These are phyloP conservation scores for Parthenolecanium corni DNA, from an alignment of 2,888 invertebrate species.

Conservation along the genomic window DNA sequence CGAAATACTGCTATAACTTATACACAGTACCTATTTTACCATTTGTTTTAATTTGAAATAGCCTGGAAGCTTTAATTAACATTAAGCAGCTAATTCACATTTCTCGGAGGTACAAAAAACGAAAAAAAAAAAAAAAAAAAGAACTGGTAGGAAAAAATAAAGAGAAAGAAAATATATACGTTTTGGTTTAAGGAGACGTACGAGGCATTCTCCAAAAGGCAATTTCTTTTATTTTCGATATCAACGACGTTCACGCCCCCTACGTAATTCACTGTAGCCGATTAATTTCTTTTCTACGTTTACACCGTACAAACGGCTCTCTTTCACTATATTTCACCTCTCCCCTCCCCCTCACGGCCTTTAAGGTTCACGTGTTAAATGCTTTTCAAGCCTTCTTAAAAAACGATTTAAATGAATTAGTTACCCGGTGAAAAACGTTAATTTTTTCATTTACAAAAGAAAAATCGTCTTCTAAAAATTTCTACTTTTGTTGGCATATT, in stretches of 20 bases:
- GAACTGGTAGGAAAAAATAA: background rate
- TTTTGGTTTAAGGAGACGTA: background rate
- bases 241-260: slow-evolving; percentile 12
- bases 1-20: too few species aligned
- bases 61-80: slow-evolving; percentile 26
- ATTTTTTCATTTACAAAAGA: too few species aligned
- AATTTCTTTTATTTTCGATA: slow-evolving; percentile 24
- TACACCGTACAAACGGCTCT: background rate
- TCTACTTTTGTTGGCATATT: too few species aligned
- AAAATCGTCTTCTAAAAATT: too few species aligned
- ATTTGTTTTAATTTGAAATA: slow-evolving; percentile 23
- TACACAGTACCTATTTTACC: slow-evolving; percentile 9
- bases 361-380: too few species aligned
- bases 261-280: slow-evolving; percentile 15
- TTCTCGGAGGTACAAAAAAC: background rate
- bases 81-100: slow-evolving; percentile 21
- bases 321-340: background rate
- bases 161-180: slow-evolving; percentile 7
- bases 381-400: too few species aligned
- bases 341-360: too few species aligned
- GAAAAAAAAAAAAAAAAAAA: background rate
- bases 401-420: too few species aligned
- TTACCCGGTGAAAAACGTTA: too few species aligned
- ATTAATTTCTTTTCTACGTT: slow-evolving; percentile 9
- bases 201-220: slow-evolving; percentile 6